Conservation (phyloP, 2,888 invertebrate genomes). For the Caenorhabditis sinica region DNA sequence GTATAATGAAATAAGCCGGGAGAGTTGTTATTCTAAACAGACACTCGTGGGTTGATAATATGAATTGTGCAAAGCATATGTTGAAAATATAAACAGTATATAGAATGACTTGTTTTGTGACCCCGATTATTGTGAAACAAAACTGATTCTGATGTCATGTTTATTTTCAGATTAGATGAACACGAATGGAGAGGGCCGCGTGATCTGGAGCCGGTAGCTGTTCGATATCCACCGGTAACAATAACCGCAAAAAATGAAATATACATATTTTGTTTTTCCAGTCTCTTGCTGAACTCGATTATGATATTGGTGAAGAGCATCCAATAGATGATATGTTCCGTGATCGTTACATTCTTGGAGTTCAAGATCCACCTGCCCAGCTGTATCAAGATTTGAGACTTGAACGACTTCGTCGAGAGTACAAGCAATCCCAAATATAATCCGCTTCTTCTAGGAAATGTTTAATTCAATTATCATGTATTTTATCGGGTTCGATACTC, state of each 20-base stretch:
- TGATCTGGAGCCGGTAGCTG: constrained; percentile 55
- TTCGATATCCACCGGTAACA: constrained; percentile 58
- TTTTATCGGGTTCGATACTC: constrained; percentile 1
- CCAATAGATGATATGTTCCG: constrained; percentile 75
- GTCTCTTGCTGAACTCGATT: constrained; percentile 62
- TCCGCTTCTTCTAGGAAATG: not conserved
- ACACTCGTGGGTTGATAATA: constrained; percentile 24
- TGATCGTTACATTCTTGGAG: constrained; percentile 73
- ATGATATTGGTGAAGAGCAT: constrained; percentile 67
- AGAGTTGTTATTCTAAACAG: constrained; percentile 37
- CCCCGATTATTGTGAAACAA: constrained; percentile 13
- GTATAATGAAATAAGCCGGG: not conserved
- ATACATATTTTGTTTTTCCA: constrained; percentile 41
- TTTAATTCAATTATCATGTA: not conserved
- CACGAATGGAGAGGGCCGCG: constrained; percentile 66
- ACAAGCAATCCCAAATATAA: constrained; percentile 72
- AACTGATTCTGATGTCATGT: constrained; percentile 1
- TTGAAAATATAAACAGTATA: constrained; percentile 23
- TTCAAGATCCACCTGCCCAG: constrained; percentile 72
- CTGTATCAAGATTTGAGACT: constrained; percentile 72
- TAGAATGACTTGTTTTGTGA: not conserved
- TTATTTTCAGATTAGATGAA: constrained; percentile 64
- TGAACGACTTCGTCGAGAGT: constrained; percentile 72
- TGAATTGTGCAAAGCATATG: not conserved
- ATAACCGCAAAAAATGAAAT: too few relatives aligned